Base-by-base conservation (phyloP, 2,888 invertebrate genomes). In the Synanthedon tipuliformis region DNA sequence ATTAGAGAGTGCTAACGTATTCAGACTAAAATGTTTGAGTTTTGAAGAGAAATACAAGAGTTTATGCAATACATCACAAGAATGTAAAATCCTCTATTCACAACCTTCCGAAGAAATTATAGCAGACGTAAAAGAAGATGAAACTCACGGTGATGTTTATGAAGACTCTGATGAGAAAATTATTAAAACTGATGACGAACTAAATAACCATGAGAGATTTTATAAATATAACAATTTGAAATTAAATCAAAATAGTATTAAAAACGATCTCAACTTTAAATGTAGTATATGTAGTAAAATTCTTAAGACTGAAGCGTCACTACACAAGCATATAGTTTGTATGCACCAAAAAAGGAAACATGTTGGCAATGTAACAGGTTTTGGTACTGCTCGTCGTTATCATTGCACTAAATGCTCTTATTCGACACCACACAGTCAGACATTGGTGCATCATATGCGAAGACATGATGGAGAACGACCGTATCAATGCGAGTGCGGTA, bases 381-480 rank as follows among this genome's bases (percentile, higher is more conserved):
- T 65, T 69, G 86, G 87, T 34, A 59, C 66, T 12, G 63, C 68
- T 8, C 69, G 85, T 41, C 68, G 72, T 11, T 86, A 86, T 57
- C 79, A 85, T 57, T 88, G 88, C 57, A 75, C 75, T n/a, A 68
- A 71, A 58, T 88, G 88, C 62, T 56, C 73, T 11, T 88, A 88
- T 56, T 72, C 71, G 18, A 82, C 88, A 13, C 84, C 78, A 2
- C 82, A 87, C 60, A 85, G 86, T 52, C 87, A 88, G 58, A 87
- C 86, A 41, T 64, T 88, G 50, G 77, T 81, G 1, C 85, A 88
- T 58, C 88, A 88, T 56, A 77, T 80, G 72, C 70, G 86, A 56
- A 72, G 75, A 48, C 88, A 88, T 60, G 81, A 80, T 60, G 88
- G 88, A 16, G 81, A 85, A 51, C 69, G 78, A 50, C 88, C 88